These are phyloP conservation scores for Ectropis grisescens DNA, from an alignment of 1,140 invertebrate genomes.

Conservation along the genomic window DNA sequence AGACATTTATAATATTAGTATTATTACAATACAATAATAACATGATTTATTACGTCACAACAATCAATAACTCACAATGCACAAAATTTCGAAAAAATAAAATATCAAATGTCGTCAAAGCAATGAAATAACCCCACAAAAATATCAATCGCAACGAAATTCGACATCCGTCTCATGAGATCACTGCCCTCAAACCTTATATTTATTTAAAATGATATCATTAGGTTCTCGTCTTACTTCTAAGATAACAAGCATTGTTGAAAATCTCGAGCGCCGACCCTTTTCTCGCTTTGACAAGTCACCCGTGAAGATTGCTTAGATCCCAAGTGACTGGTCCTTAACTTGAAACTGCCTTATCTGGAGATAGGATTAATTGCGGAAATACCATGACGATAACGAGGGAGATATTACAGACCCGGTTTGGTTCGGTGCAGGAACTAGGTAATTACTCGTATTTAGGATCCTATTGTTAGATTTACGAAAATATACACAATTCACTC, in stretches of 20 bases:
- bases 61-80: too few relatives aligned
- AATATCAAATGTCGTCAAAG: too few relatives aligned
- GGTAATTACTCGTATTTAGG: neutral
- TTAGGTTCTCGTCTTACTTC: slow-evolving; percentile 58
- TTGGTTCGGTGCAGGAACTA: slow-evolving; percentile 9
- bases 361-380: slow-evolving; percentile 65
- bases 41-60: too few relatives aligned
- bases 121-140: too few relatives aligned
- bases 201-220: slow-evolving; percentile 61
- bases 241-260: slow-evolving; percentile 68
- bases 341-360: slow-evolving; percentile 62
- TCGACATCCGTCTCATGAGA: too few relatives aligned
- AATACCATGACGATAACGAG: slow-evolving; percentile 55
- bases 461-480: too few relatives aligned
- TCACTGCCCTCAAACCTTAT: slow-evolving; percentile 11
- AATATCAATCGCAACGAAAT: too few relatives aligned
- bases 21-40: too few relatives aligned
- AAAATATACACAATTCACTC: too few relatives aligned
- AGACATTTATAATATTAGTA: too few relatives aligned
- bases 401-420: slow-evolving; percentile 43
- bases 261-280: slow-evolving; percentile 64
- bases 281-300: slow-evolving; percentile 66
- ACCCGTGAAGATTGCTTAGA: slow-evolving; percentile 68
- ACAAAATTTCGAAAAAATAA: too few relatives aligned
- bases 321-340: slow-evolving; percentile 57